Base-by-base conservation (phyloP, 2,888 invertebrate genomes). In the Monoplex corrugatus region DNA sequence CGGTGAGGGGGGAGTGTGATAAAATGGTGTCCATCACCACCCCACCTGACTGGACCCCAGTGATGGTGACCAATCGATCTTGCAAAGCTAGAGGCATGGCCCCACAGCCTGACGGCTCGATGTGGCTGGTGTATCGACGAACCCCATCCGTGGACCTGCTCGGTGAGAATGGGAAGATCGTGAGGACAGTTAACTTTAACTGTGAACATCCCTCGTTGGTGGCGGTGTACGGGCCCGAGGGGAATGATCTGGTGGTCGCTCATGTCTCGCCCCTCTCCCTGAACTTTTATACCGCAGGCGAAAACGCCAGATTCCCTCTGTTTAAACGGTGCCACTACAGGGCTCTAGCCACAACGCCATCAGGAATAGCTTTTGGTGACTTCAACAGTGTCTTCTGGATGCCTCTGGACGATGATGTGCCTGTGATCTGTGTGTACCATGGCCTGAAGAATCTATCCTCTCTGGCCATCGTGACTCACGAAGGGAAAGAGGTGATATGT, bases 401-500 rank as follows among this genome's bases (percentile, higher is more conserved):
- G 3, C 43, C 40, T 10, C 1, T 80, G 23, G 75, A 38, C 16
- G 75, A 28, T 1, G 43, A 80, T 5, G 10, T 5, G 43, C 16
- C 1, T 3, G 8, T 19, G 80, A 3, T 80, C 23, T 3, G 28
- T 13, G 80, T 19, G 19, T 43, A 28, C 28, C 8, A 0, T 13
- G 28, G 28, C n/a, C 28, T 28, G 6, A 43, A 43, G 28, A 43
- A 68, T 8, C 2, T 72, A n/a, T 10, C 0, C 72, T 87, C 86
- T 6, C 10, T 44, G 44, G 63, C 75, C 28, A 40, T 87, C 16
- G 23, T 75, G 72, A 43, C 44, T 5, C 1, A 43, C 32, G 1
- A 80, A 16, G 87, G 80, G 16, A 87, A 38, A 13, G 44, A 45
- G 8, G 35, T 87, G 19, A 40, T 87, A 19, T 87, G 87, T 57